A percentile compares a stretch with the other conserved stretches of the same genome.
Evolutionary conservation across 2,888 invertebrate species (phyloP).

Genomic region (Hololepta plana): DNA sequence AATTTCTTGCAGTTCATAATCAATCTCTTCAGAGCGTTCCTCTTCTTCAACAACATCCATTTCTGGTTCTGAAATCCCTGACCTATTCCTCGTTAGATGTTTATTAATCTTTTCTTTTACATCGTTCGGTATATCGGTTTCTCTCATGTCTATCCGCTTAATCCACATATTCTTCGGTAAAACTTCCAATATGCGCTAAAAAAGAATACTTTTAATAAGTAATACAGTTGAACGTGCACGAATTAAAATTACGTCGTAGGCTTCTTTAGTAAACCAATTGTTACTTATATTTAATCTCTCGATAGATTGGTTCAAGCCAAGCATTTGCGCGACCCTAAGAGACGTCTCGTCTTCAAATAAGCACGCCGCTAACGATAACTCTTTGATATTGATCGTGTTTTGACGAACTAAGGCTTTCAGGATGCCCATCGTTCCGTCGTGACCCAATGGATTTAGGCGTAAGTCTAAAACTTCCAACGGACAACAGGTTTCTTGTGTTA

Average conservation of each 20-base stretch:
- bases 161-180: slow-evolving; percentile 15
- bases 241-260: slow-evolving; percentile 21
- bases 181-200: slow-evolving; percentile 13
- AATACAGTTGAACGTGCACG: not conserved
- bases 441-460: slow-evolving; percentile 40
- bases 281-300: slow-evolving; percentile 36
- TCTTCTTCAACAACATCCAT: too few species aligned
- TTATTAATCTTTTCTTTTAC: slow-evolving; percentile 28
- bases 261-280: slow-evolving; percentile 38
- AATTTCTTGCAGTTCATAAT: too few species aligned
- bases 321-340: slow-evolving; percentile 33
- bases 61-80: too few species aligned
- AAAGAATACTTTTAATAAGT: not conserved
- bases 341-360: slow-evolving; percentile 34
- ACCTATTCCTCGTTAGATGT: slow-evolving; percentile 31
- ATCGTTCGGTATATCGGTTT: slow-evolving; percentile 30
- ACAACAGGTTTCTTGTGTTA: slow-evolving; percentile 16
- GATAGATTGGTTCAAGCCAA: slow-evolving; percentile 34
- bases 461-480: slow-evolving; percentile 29
- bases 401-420: slow-evolving; percentile 38
- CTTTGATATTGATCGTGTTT: slow-evolving; percentile 33
- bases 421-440: slow-evolving; percentile 38
- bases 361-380: slow-evolving; percentile 36
- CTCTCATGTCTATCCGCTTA: slow-evolving; percentile 19
- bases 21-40: too few species aligned